Conservation (phyloP, 1,140 invertebrate genomes). For the Carposina sasakii region DNA sequence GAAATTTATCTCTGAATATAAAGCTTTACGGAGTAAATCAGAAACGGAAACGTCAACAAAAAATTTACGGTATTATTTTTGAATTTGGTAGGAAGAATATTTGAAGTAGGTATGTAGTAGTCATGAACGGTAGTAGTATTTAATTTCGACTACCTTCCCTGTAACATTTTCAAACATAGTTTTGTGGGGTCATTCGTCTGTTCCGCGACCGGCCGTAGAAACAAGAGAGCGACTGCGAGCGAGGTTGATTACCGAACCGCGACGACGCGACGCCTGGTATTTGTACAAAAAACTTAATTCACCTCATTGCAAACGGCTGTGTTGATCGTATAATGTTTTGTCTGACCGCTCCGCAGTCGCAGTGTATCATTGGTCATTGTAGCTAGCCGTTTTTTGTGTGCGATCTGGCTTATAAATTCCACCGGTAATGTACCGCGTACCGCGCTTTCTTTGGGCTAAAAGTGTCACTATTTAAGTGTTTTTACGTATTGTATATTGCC, state of each 20-base stretch:
- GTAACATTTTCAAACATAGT: too few relatives aligned
- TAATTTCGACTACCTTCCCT: too few relatives aligned
- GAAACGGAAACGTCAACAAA: constrained; percentile 35
- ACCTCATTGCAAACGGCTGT: constrained; percentile 65
- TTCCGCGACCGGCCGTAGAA: too few relatives aligned
- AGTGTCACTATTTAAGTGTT: constrained; percentile 9
- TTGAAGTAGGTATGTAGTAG: too few relatives aligned
- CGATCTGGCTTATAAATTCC: constrained; percentile 48
- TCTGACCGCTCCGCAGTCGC: constrained; percentile 70
- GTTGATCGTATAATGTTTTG: constrained; percentile 69
- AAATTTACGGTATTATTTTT: constrained; percentile 12
- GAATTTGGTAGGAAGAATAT: too few relatives aligned
- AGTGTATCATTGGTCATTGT: constrained; percentile 67
- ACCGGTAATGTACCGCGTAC: constrained; percentile 63
- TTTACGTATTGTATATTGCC: constrained; percentile 5
- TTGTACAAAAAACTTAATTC: constrained; percentile 71
- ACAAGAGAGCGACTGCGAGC: too few relatives aligned
- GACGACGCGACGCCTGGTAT: constrained; percentile 72
- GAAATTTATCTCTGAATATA: constrained; percentile 62
- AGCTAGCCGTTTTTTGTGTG: constrained; percentile 61
- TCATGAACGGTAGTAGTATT: too few relatives aligned
- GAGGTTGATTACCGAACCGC: constrained; percentile 67
- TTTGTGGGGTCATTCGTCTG: too few relatives aligned
- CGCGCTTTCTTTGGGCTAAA: constrained; percentile 26
- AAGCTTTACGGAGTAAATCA: constrained; percentile 36